These are phyloP conservation scores for Dolichallabes microphthalmus DNA, from an alignment of 2,113 vertebrate genomes.

Conservation along the genomic window DNA sequence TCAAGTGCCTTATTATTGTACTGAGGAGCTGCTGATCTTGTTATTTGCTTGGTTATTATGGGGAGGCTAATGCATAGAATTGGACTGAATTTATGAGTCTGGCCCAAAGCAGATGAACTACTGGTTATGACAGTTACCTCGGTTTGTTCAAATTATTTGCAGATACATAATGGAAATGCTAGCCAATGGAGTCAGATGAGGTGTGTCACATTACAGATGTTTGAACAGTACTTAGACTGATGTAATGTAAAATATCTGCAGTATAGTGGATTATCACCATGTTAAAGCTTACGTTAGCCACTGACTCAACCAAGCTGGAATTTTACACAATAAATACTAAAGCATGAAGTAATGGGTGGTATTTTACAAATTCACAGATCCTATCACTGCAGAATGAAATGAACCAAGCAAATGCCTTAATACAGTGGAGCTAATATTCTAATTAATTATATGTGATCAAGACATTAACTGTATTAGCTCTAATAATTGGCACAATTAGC, in stretches of 20 bases:
- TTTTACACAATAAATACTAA: background rate
- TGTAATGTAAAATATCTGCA: background rate
- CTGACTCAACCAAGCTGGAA: background rate
- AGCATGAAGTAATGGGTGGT: background rate
- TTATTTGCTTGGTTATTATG: background rate
- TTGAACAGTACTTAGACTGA: background rate
- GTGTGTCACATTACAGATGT: background rate
- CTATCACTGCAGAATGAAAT: background rate
- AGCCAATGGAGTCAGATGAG: background rate
- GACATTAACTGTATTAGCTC: background rate
- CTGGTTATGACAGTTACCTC: background rate
- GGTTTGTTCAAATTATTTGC: background rate
- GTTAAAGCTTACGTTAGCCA: background rate
- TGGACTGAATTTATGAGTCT: background rate
- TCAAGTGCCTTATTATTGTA: background rate
- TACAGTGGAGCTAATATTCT: background rate
- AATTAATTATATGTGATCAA: background rate
- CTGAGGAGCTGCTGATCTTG: background rate
- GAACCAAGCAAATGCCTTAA: background rate
- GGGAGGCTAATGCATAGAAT: background rate
- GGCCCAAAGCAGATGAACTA: background rate
- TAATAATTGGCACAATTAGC: background rate
- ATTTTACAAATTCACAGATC: background rate
- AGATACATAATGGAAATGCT: background rate
- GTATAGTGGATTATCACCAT: background rate